Evolutionary conservation across 2,113 vertebrate species (phyloP), one percentile per base, ranked within the genome.

Genomic region (Semicossyphus pulcher): DNA sequence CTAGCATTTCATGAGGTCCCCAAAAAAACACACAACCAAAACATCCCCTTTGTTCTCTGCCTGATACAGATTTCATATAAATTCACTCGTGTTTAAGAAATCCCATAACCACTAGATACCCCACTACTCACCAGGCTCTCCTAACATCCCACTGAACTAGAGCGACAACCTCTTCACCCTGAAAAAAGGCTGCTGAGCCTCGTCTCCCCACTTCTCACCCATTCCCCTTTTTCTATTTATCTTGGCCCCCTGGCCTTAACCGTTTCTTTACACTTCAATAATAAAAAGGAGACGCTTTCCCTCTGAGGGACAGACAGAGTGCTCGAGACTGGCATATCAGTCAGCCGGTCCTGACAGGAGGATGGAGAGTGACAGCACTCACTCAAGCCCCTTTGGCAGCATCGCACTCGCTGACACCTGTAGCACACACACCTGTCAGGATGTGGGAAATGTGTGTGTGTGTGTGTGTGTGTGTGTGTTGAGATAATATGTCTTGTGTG

Each of bases 331-430:
- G 83, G 64, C 70, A 60, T 16, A 78, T 81, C 65, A 70, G 53
- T 74, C 57, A 85, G 68, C 16, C 2, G 10, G 60, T 61, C 54
- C 29, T 52, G 83, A 86, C 70, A 80, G 65, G 65, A 76, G 47
- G 48, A 57, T 23, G 18, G 54, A 74, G 63, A 78, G 70, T 78
- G 84, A 80, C 81, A 81, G 79, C 39, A 20, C 45, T 89, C 77
- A 72, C 49, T 79, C 58, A 74, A 51, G 41, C 49, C 72, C 23
- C 28, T 49, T 74, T 72, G 52, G 69, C 59, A 59, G 60, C 1
- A 0, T 32, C 16, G 3, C 20, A 39, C 25, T 66, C 21, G 47
- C 36, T 62, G 63, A 76, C 69, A 72, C 45, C 54, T 65, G 18
- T 25, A 53, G 74, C 65, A 69, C 36, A 78, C 73, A 83, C 54